Base-by-base conservation (phyloP, 2,888 invertebrate genomes). In the Clostera curtula region DNA sequence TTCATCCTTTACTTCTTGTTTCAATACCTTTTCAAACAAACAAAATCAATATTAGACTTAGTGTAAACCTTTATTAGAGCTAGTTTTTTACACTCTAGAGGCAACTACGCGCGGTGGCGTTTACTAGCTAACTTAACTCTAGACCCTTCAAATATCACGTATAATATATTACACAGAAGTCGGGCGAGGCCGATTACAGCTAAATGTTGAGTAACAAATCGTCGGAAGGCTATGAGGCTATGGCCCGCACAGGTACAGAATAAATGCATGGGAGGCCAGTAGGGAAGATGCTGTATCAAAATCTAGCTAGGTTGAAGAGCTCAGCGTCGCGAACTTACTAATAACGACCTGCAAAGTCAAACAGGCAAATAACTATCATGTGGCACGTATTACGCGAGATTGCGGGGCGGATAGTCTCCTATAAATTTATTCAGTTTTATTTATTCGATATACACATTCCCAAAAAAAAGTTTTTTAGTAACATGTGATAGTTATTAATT, bases 1-100 rank as follows among this genome's bases (percentile, higher is more conserved):
- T 88, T 90, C 90, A 90, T 90, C 90, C 90, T 88, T 89, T 88
- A 89, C 89, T 89, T 90, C 90, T 89, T 90, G 89, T 89, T 89
- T 90, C 89, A 89, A 89, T 88, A 89, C 90, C 90, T 90, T 90
- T 87, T 89, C 88, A 90, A 90, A 89, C 88, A 90, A 90, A 90
- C 89, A 90, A 90, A 90, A 87, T 87, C 83, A 85, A 85, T 73
- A 87, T 87, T 87, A 87, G 87, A 86, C 79, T 61, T 85, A 83
- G 66, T 72, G 64, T 74, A 70, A 66, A 73, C 57, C 75, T 82
- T 80, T 80, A 79, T 82, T 77, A 59, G 64, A 68, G 56, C 71
- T 77, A 76, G 61, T 64, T 67, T n/a, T n/a, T 74, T 77, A 76
- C 68, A 75, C 63, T 60, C 76, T 77, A 79, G 64, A 73, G 72